Percentiles rank a stretch among this genome's conserved stretches.
phyloP scores from a whole-genome alignment of 2,113 vertebrate genomes.

The Ophiodon elongatus region DNA sequence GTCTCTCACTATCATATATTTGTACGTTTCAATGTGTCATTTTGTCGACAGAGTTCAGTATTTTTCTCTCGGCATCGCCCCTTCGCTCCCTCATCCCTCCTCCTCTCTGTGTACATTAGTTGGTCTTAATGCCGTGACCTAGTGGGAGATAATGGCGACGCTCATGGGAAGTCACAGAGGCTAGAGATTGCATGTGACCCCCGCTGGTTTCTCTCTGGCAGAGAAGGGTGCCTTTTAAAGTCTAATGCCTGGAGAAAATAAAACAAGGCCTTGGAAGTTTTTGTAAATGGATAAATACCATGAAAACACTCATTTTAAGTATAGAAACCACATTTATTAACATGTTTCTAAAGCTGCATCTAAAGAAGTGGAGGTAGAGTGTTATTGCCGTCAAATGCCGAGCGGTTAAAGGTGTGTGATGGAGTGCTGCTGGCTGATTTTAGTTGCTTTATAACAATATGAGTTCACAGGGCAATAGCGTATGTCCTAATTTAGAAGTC shows the following conservation, averaged over 20 bases:
- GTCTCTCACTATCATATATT: not conserved
- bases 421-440: not conserved
- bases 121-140: slow-evolving; percentile 48
- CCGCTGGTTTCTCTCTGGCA: slow-evolving; percentile 20
- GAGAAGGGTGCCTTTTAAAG: not conserved
- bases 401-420: not conserved
- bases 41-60: slow-evolving; percentile 4
- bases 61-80: slow-evolving; percentile 22
- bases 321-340: not conserved
- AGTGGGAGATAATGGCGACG: slow-evolving; percentile 28
- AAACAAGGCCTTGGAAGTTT: not conserved
- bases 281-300: not conserved
- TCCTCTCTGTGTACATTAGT: slow-evolving; percentile 36
- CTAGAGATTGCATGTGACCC: slow-evolving; percentile 34
- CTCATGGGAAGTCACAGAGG: slow-evolving; percentile 36
- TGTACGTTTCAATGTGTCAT: not conserved
- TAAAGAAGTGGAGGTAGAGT: not conserved
- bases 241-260: not conserved
- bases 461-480: no score
- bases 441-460: not conserved
- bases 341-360: not conserved
- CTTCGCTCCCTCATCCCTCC: slow-evolving; percentile 20
- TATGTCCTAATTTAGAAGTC: not conserved
- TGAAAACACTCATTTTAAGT: slow-evolving; percentile 12
- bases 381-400: no score